Evolutionary conservation across 1,140 invertebrate species (phyloP).

Genomic region (Diorhabda elongata): DNA sequence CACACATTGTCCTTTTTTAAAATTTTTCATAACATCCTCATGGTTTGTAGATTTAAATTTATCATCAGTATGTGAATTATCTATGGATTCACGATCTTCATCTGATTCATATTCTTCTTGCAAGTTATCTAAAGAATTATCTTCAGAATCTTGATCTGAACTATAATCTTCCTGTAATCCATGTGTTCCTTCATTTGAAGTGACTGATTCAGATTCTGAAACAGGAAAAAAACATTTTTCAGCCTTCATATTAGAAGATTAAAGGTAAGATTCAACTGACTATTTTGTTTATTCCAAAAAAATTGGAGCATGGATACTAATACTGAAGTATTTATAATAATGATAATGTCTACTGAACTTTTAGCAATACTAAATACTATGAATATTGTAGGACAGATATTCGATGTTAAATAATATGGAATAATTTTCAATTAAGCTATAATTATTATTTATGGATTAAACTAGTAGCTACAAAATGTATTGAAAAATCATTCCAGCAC

Average conservation of each 20-base stretch:
- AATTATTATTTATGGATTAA: too few relatives aligned
- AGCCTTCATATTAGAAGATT: slow-evolving; percentile 12
- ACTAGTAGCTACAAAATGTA: too few relatives aligned
- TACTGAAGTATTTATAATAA: too few relatives aligned
- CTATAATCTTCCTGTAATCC: slow-evolving; percentile 29
- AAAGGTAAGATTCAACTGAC: too few relatives aligned
- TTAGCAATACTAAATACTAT: too few relatives aligned
- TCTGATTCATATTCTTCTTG: slow-evolving; percentile 27
- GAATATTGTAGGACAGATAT: too few relatives aligned
- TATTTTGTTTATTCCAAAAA: too few relatives aligned
- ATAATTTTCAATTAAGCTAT: too few relatives aligned
- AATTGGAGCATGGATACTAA: too few relatives aligned
- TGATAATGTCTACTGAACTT: too few relatives aligned
- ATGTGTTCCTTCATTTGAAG: slow-evolving; percentile 22
- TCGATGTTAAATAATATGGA: too few relatives aligned
- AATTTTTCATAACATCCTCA: slow-evolving; percentile 57
- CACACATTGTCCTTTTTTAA: slow-evolving; percentile 68
- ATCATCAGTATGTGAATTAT: slow-evolving; percentile 37
- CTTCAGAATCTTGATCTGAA: slow-evolving; percentile 20
- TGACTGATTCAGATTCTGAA: slow-evolving; percentile 12
- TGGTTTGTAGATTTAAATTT: slow-evolving; percentile 46
- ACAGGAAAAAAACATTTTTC: slow-evolving; percentile 13
- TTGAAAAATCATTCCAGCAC: too few relatives aligned
- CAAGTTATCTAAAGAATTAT: slow-evolving; percentile 5
- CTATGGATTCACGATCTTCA: slow-evolving; percentile 29